Evolutionary conservation across 2,113 vertebrate species (phyloP).

Genomic region (Lipophrys pholis): DNA sequence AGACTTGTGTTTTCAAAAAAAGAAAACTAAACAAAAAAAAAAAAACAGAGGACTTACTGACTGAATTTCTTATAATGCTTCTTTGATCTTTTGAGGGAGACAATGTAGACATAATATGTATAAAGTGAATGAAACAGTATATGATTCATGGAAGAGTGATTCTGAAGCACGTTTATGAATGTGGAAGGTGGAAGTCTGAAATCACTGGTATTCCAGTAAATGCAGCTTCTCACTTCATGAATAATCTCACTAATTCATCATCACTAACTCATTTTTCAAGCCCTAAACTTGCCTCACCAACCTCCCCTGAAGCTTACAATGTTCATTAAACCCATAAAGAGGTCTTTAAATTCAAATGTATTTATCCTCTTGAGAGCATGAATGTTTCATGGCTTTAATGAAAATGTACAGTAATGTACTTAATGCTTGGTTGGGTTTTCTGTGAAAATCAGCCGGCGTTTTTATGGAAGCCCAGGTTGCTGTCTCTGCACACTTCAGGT

Average conservation of each 20-base stretch:
- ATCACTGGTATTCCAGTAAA: slow-evolving; percentile 6
- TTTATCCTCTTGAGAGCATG: slow-evolving; percentile 2
- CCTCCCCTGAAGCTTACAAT: slow-evolving; percentile 7
- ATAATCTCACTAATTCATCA: background rate
- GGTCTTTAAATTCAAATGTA: slow-evolving; percentile 39
- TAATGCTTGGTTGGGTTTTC: no score
- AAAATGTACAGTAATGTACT: no score
- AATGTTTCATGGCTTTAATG: slow-evolving; percentile 4
- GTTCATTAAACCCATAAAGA: slow-evolving; percentile 28
- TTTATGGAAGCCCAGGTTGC: no score
- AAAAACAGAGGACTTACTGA: slow-evolving; percentile 7
- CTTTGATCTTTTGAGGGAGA: no score
- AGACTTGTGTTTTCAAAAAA: background rate
- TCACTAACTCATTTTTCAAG: slow-evolving; percentile 19
- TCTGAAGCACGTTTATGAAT: background rate
- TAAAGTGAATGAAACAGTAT: no score
- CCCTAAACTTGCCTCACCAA: background rate
- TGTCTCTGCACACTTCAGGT: no score
- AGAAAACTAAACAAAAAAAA: slow-evolving; percentile 8
- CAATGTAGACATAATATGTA: no score
- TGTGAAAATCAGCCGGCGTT: no score
- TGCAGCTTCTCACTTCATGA: slow-evolving; percentile 6
- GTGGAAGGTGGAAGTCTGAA: background rate
- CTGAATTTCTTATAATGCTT: no score
- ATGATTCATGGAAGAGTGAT: no score